Conservation (phyloP, 2,113 vertebrate genomes). For the Chroicocephalus ridibundus region DNA sequence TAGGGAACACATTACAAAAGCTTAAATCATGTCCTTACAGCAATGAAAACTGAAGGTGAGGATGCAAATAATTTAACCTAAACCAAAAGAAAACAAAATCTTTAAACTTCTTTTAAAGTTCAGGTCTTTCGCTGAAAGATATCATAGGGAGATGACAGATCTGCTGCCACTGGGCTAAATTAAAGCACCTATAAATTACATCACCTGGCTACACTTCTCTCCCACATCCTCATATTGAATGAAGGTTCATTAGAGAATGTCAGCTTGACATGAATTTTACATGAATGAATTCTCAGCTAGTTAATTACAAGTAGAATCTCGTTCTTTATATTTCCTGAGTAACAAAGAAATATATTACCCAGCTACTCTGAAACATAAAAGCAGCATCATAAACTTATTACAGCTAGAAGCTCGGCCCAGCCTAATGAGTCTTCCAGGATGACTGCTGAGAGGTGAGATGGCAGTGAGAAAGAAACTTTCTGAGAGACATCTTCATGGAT, state of each 20-base stretch:
- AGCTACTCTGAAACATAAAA: background rate
- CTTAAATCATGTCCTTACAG: background rate
- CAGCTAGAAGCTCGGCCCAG: background rate
- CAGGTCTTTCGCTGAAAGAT: background rate
- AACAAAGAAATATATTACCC: background rate
- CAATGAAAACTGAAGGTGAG: background rate
- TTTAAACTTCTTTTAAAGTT: constrained; percentile 14
- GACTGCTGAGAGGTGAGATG: background rate
- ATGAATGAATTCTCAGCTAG: constrained; percentile 28
- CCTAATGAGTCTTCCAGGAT: background rate
- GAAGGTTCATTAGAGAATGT: constrained; percentile 28
- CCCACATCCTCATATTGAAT: background rate
- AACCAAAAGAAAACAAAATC: background rate
- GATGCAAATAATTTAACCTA: background rate
- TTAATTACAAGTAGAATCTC: constrained; percentile 33
- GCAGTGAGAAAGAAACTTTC: background rate
- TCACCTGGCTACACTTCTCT: constrained; percentile 19
- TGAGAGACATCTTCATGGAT: background rate
- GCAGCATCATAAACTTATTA: background rate
- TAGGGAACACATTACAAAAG: background rate
- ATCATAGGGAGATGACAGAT: constrained; percentile 10
- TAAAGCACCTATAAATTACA: constrained; percentile 41
- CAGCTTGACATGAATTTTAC: constrained; percentile 49
- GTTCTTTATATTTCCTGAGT: background rate
- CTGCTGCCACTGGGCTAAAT: constrained; percentile 26